Percentiles rank a stretch among this genome's conserved stretches.
Conservation (phyloP, 2,113 vertebrate species). For the Procapra przewalskii region DNA sequence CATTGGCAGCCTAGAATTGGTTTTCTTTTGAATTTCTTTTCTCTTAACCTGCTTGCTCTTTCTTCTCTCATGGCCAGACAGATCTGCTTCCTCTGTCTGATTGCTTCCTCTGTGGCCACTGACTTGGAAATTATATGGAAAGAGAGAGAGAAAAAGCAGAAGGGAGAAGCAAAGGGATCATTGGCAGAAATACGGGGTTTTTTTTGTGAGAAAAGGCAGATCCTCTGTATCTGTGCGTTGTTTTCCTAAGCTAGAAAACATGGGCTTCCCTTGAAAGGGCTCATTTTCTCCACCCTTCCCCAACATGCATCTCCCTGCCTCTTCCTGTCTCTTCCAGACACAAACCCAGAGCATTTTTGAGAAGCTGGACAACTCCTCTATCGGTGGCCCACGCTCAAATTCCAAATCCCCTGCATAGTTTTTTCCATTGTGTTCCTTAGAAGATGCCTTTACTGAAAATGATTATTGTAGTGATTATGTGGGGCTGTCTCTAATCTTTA, state of each 20-base stretch:
- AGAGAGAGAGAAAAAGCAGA: neutral
- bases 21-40: neutral
- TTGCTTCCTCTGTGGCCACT: neutral
- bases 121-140: neutral
- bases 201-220: conserved; percentile 16
- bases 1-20: neutral
- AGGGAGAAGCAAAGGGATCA: neutral
- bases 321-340: neutral
- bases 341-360: neutral
- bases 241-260: neutral
- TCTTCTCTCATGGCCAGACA: neutral
- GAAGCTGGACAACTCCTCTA: neutral
- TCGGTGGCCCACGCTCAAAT: neutral
- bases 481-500: neutral
- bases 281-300: neutral
- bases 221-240: neutral
- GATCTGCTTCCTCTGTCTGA: neutral
- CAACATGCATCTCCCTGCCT: neutral
- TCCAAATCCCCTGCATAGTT: neutral
- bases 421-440: neutral
- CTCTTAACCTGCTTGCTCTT: neutral
- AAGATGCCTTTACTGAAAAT: neutral
- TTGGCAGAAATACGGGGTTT: neutral
- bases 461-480: neutral
- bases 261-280: neutral